phyloP scores from a whole-genome alignment of 1,140 invertebrate species.

The Tetramorium alpestre region DNA sequence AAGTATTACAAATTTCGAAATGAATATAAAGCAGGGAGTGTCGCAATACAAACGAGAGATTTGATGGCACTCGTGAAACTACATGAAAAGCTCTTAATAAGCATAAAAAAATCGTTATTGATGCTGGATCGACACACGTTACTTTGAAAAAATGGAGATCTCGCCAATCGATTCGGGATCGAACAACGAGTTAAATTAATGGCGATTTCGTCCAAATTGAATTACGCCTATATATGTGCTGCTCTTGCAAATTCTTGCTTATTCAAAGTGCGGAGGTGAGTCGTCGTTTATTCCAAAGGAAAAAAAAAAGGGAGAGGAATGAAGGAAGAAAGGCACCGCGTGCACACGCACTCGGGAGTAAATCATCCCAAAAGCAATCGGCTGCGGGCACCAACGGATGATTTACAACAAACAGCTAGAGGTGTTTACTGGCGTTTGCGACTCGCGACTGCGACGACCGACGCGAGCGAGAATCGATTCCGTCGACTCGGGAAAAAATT shows the following conservation, averaged over 20 bases:
- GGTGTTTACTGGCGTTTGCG: slow-evolving; percentile 62
- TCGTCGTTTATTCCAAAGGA: not conserved
- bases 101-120: slow-evolving; percentile 34
- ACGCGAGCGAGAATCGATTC: slow-evolving; percentile 64
- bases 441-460: slow-evolving; percentile 45
- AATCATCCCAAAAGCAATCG: slow-evolving; percentile 69
- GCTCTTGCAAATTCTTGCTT: not conserved
- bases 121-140: not conserved
- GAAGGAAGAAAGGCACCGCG: not conserved
- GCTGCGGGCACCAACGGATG: slow-evolving; percentile 52
- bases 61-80: slow-evolving; percentile 20
- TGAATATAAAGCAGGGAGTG: slow-evolving; percentile 31
- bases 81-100: slow-evolving; percentile 58
- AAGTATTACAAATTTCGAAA: slow-evolving; percentile 29
- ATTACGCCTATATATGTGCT: not conserved
- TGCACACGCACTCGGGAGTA: slow-evolving; percentile 37
- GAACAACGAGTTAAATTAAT: slow-evolving; percentile 16
- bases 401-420: slow-evolving; percentile 71
- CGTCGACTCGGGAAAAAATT: not conserved
- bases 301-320: not conserved
- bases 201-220: slow-evolving; percentile 1
- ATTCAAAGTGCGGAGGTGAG: too few species aligned
- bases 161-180: not conserved
- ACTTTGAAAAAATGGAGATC: slow-evolving; percentile 13
- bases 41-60: slow-evolving; percentile 13